Conservation (phyloP, 2,797 vertebrate species). For the Heliangelus exortis region DNA sequence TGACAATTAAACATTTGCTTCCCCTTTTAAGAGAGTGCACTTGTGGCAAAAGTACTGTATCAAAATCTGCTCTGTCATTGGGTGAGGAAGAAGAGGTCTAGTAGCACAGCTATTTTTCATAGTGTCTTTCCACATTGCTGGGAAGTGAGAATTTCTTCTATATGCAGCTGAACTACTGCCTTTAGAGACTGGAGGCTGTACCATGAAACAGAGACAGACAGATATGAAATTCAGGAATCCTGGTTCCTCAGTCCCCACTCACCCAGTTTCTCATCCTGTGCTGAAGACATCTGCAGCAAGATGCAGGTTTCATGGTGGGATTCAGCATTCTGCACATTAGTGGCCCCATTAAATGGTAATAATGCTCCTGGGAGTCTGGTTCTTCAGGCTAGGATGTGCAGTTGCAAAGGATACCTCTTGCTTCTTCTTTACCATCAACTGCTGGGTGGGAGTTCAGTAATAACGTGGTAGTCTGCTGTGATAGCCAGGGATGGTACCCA, state of each 20-base stretch:
- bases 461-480: accelerated
- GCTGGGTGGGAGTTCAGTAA: neutral
- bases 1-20: neutral
- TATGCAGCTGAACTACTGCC: neutral
- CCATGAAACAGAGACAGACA: neutral
- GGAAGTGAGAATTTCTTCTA: neutral
- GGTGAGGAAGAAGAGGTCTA: neutral
- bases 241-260: neutral
- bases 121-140: neutral
- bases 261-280: accelerated
- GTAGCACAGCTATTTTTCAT: neutral
- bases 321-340: neutral
- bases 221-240: neutral
- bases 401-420: accelerated
- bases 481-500: neutral
- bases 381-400: neutral
- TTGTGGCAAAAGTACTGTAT: neutral
- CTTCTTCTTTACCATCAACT: neutral
- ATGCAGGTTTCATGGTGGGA: neutral
- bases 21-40: neutral
- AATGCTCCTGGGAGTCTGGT: accelerated
- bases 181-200: neutral
- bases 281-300: neutral
- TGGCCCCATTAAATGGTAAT: neutral
- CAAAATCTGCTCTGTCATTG: neutral